phyloP scores from a whole-genome alignment of 1,140 invertebrate species.

The Odontomachus brunneus region DNA sequence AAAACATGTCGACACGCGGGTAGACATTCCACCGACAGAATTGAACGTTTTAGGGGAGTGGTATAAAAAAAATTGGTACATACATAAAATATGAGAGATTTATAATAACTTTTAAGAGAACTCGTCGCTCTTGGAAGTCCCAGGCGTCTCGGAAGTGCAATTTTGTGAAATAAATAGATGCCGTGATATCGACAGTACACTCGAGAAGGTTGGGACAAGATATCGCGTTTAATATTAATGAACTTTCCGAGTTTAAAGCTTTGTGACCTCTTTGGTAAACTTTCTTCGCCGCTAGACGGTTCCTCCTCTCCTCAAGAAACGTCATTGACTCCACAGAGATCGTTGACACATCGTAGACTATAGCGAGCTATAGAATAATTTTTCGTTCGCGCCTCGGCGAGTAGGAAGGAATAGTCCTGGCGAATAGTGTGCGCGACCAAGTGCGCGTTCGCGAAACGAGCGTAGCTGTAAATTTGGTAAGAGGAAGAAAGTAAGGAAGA shows the following conservation, averaged over 20 bases:
- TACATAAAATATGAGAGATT: no score
- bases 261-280: slow-evolving; percentile 6
- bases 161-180: slow-evolving; percentile 26
- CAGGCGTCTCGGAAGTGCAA: background rate
- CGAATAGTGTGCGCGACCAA: background rate
- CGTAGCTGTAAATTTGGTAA: no score
- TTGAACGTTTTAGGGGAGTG: no score
- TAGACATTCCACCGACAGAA: no score
- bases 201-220: slow-evolving; percentile 9
- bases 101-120: background rate
- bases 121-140: background rate
- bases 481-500: no score
- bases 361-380: background rate
- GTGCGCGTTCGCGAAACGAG: no score
- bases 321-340: slow-evolving; percentile 1
- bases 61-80: no score
- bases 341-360: slow-evolving; percentile 13
- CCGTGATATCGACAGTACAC: slow-evolving; percentile 16
- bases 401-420: background rate
- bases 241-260: slow-evolving; percentile 36
- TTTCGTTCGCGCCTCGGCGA: background rate
- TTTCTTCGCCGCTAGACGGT: background rate
- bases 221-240: slow-evolving; percentile 54
- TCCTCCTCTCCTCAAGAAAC: slow-evolving; percentile 12
- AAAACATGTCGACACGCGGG: no score